These are phyloP conservation scores for Teinopalpus imperialis DNA, from an alignment of 2,888 invertebrate genomes.

Conservation along the genomic window DNA sequence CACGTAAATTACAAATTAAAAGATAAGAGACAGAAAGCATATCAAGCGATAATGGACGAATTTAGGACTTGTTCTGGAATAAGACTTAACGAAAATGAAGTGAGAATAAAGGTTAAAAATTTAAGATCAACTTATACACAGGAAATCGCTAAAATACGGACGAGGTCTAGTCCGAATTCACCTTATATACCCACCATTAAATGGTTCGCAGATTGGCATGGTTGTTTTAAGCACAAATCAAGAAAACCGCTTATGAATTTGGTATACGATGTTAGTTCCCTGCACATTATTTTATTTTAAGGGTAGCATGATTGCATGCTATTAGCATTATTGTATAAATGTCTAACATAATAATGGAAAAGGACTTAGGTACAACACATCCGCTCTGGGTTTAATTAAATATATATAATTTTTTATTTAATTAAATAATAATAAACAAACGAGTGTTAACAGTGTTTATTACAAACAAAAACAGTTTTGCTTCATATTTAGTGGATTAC, in stretches of 20 bases:
- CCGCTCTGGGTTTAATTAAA: no score
- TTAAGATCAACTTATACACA: slow-evolving; percentile 58
- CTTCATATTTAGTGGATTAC: no score
- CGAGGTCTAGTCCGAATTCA: slow-evolving; percentile 43
- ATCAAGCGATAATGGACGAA: slow-evolving; percentile 47
- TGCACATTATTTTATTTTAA: no score
- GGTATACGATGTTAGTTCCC: slow-evolving; percentile 30
- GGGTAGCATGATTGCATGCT: no score
- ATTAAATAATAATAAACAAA: no score
- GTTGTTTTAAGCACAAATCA: slow-evolving; percentile 33
- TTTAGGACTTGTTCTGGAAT: slow-evolving; percentile 54
- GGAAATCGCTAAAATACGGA: slow-evolving; percentile 55
- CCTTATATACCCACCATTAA: slow-evolving; percentile 52
- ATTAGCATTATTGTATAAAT: no score
- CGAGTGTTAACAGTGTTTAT: no score
- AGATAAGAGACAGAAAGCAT: slow-evolving; percentile 52
- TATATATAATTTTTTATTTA: no score
- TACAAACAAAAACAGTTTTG: no score
- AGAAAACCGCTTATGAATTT: slow-evolving; percentile 26
- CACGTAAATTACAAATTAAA: slow-evolving; percentile 58
- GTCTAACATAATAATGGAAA: no score
- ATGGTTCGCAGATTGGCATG: slow-evolving; percentile 60
- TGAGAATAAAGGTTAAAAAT: slow-evolving; percentile 57
- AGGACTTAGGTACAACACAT: no score
- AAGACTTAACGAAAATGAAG: slow-evolving; percentile 45